Evolutionary conservation across 2,888 invertebrate genomes (phyloP).

Genomic region (Polymixis flavicincta): DNA sequence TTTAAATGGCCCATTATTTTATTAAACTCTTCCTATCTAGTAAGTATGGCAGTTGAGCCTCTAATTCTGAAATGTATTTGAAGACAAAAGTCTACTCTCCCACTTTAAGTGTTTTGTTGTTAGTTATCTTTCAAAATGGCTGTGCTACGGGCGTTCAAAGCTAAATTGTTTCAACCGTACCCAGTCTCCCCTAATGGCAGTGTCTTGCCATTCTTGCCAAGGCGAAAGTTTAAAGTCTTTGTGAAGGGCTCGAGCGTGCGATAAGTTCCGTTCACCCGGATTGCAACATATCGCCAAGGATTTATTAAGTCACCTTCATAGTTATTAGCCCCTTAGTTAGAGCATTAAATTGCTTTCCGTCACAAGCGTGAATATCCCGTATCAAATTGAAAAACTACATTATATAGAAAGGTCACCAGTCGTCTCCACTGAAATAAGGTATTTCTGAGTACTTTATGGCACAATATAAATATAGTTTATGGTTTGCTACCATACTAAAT

Average conservation of each 20-base stretch:
- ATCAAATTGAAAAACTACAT: constrained; percentile 19
- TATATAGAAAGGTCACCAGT: neutral
- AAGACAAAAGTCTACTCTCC: too few relatives aligned
- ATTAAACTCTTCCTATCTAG: too few relatives aligned
- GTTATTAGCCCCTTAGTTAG: constrained; percentile 37
- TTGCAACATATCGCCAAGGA: constrained; percentile 67
- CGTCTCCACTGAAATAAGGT: neutral
- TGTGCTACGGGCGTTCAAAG: too few relatives aligned
- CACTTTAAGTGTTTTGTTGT: too few relatives aligned
- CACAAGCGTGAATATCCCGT: constrained; percentile 9
- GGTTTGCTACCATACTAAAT: neutral
- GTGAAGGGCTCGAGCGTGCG: constrained; percentile 53
- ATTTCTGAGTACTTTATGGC: neutral
- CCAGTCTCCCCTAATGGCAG: too few relatives aligned
- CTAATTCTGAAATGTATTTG: too few relatives aligned
- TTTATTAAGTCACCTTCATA: constrained; percentile 52
- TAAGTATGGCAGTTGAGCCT: too few relatives aligned
- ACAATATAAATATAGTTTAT: neutral
- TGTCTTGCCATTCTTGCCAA: constrained; percentile 10
- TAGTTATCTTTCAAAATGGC: too few relatives aligned
- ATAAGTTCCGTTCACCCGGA: constrained; percentile 68
- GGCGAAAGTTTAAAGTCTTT: constrained; percentile 9
- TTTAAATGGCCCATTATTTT: too few relatives aligned
- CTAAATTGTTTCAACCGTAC: too few relatives aligned
- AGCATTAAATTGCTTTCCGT: constrained; percentile 31